A percentile compares a stretch with the other conserved stretches of the same genome.
Conservation (phyloP, 2,797 vertebrate genomes). For the Sebastes taczanowskii region DNA sequence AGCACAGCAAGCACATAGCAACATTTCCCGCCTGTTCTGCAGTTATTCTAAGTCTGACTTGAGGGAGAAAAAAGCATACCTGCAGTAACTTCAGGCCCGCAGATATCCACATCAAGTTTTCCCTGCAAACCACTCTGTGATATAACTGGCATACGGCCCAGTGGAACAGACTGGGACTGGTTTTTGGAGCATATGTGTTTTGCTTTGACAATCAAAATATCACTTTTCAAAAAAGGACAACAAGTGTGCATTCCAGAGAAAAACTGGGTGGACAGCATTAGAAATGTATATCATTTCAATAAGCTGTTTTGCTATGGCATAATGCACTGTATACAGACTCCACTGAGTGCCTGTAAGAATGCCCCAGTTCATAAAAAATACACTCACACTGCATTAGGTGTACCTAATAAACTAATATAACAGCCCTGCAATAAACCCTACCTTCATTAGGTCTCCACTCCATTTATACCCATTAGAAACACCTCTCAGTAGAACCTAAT, state of each 20-base stretch:
- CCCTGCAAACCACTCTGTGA: conserved; percentile 4
- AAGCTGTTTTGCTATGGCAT: neutral
- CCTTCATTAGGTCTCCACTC: neutral
- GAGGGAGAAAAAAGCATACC: neutral
- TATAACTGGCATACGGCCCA: neutral
- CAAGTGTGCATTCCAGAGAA: neutral
- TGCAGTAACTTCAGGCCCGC: neutral
- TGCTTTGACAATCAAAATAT: neutral
- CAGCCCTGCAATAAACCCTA: neutral
- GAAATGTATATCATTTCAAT: neutral
- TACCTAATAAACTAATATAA: neutral
- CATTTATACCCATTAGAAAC: neutral
- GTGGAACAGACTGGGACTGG: neutral
- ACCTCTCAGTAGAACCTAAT: neutral
- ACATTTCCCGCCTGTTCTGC: neutral
- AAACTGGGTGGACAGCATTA: neutral
- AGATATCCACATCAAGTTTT: neutral
- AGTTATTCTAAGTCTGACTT: neutral
- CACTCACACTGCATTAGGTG: neutral
- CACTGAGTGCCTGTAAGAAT: neutral
- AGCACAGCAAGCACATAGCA: neutral
- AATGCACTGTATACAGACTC: neutral
- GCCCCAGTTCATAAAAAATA: neutral
- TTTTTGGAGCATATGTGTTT: neutral
- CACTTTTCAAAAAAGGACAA: neutral